Base-by-base conservation (phyloP, 2,113 vertebrate species). In the Ranitomeya variabilis region DNA sequence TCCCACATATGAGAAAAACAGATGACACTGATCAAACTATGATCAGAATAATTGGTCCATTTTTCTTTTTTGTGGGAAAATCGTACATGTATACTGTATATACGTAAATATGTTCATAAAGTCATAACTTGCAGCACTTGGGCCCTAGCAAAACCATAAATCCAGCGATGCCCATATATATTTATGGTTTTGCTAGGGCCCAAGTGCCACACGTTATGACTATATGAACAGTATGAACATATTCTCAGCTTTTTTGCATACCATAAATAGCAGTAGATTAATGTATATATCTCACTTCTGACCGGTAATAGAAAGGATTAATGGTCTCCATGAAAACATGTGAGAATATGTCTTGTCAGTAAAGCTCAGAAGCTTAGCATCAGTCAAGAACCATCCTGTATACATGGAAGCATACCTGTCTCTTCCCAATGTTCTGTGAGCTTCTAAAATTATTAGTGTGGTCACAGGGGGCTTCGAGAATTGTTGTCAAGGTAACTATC, bases 371-470 rank as follows among this genome's bases (percentile, higher is more conserved):
- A 57, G 21, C 55, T 80, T 59, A 78, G 21, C 62, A n/a, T n/a
- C 19, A 78, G 45, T 8, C 52, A 55, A 54, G 51, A 12, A 79
- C 18, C 4, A 79, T 23, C n/a, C 7, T 26, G 37, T 67, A 59
- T 16, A 83, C 62, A 83, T 67, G 19, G 14, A 83, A 51, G 15
- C 21, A 23, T 83, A 67, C 81, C 81, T 83, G 81, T 54, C 69
- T 37, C 15, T 83, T 83, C 62, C 64, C 54, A 52, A 31, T 69
- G n/a, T 64, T 83, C 81, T 54, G 45, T 6, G 45, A 67, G 81
- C 81, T 83, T 83, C 54, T 52, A 83, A 54, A 67, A 83, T 83
- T 66, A 83, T 83, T 83, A 83, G 62, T 67, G 19, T 83, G 81
- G 81, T 69, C 81, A 83, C 81, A 69, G 81, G 81, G 64, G 81